Evolutionary conservation across 2,797 vertebrate genomes (phyloP).

Genomic region (Psittacula derbiana): DNA sequence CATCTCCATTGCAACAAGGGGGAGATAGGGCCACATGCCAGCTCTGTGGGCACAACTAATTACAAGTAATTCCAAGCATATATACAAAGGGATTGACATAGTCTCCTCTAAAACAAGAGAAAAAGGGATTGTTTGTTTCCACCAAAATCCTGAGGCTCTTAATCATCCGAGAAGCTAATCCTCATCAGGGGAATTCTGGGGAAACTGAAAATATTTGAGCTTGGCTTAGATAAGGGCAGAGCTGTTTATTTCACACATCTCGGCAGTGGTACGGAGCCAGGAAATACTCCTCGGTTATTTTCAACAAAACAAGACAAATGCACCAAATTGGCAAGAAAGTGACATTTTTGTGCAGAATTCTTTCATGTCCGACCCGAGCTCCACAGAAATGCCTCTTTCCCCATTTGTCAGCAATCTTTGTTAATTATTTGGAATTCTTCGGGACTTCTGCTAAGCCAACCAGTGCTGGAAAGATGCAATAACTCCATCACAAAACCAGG

Average conservation of each 20-base stretch:
- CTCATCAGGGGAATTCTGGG: slow-evolving; percentile 11
- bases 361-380: neutral
- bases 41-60: neutral
- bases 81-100: neutral
- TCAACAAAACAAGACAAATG: slow-evolving; percentile 56
- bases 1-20: rapidly evolving
- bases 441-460: slow-evolving; percentile 10
- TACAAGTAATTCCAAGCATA: neutral
- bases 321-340: slow-evolving; percentile 11
- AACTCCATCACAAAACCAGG: neutral
- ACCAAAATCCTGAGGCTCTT: slow-evolving; percentile 8
- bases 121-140: neutral
- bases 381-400: slow-evolving; percentile 16
- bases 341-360: slow-evolving; percentile 53
- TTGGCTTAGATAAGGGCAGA: slow-evolving; percentile 53
- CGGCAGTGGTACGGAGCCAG: slow-evolving; percentile 4
- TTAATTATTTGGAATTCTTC: neutral
- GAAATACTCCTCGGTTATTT: slow-evolving; percentile 54
- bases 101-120: neutral
- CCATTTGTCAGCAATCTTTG: neutral
- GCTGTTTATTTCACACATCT: slow-evolving; percentile 63
- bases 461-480: neutral
- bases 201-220: slow-evolving; percentile 49
- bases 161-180: neutral
- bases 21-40: rapidly evolving